These are phyloP conservation scores for Palythoa grandiflora DNA, from an alignment of 92 coral and sea anemone genomes.

Conservation along the genomic window DNA sequence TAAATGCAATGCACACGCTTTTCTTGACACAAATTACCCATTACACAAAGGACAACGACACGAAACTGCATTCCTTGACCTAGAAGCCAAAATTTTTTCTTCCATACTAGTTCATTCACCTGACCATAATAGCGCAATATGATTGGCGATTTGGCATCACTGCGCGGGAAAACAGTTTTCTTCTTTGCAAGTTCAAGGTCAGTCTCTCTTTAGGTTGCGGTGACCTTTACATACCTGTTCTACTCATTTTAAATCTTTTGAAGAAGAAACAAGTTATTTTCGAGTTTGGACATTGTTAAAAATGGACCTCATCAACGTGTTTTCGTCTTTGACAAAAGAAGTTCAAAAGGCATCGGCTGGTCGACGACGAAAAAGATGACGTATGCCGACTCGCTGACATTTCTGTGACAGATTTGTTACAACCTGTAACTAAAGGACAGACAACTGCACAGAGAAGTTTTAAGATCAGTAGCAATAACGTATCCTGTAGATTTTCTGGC, in stretches of 20 bases:
- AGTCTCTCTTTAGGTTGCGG: neutral
- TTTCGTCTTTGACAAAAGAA: neutral
- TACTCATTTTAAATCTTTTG: neutral
- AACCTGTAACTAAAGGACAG: neutral
- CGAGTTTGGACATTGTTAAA: neutral
- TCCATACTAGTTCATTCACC: conserved; percentile 1
- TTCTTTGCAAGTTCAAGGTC: neutral
- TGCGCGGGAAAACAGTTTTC: neutral
- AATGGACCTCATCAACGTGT: neutral
- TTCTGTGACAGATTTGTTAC: neutral
- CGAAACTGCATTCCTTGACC: neutral
- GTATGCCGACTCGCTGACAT: neutral
- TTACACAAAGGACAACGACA: neutral
- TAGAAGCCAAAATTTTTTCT: neutral
- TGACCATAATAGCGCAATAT: neutral
- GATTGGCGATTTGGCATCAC: neutral
- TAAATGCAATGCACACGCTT: neutral
- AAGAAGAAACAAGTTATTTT: no score
- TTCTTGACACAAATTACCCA: neutral
- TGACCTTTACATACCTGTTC: neutral
- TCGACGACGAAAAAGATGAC: neutral
- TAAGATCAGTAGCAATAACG: neutral
- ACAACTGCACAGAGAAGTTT: neutral
- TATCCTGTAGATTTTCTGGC: neutral
- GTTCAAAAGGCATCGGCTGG: neutral